Percentiles rank a stretch among this genome's conserved stretches.
Evolutionary conservation across 2,797 vertebrate species (phyloP).

Genomic region (Sebastes hopkinsi): DNA sequence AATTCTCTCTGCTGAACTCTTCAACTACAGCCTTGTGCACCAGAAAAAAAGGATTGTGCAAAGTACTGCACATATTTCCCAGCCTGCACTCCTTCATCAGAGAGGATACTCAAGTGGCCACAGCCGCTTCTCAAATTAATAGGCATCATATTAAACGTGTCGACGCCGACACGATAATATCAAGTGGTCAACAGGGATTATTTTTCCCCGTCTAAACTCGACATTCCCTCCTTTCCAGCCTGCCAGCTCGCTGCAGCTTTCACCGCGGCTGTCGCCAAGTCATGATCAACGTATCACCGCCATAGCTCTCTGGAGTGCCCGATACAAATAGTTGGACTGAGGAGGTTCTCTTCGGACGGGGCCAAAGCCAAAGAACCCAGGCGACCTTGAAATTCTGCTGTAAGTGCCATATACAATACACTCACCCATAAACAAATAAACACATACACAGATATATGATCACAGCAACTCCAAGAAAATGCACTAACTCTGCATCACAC

Average conservation of each 20-base stretch:
- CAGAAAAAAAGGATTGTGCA: neutral
- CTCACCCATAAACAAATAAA: slow-evolving; percentile 21
- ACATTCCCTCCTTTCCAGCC: slow-evolving; percentile 16
- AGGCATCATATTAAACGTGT: slow-evolving; percentile 28
- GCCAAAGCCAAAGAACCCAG: slow-evolving; percentile 28
- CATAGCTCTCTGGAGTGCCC: slow-evolving; percentile 21
- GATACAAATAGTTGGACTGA: slow-evolving; percentile 2
- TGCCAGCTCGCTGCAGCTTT: slow-evolving; percentile 16
- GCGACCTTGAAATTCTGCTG: slow-evolving; percentile 14
- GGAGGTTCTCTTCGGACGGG: neutral
- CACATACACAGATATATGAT: neutral
- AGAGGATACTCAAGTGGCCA: slow-evolving; percentile 10
- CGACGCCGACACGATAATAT: slow-evolving; percentile 29
- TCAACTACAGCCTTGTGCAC: neutral
- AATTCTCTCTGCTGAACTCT: neutral
- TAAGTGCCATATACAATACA: slow-evolving; percentile 16
- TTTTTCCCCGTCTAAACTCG: slow-evolving; percentile 36
- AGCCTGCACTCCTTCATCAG: slow-evolving; percentile 12
- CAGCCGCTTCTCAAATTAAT: slow-evolving; percentile 39
- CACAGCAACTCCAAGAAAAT: neutral
- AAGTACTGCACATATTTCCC: slow-evolving; percentile 3
- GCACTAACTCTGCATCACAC: neutral
- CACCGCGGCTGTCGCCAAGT: slow-evolving; percentile 26
- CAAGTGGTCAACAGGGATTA: slow-evolving; percentile 53
- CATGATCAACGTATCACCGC: slow-evolving; percentile 54